Base-by-base conservation (phyloP, 2,888 invertebrate species). In the Emmelina monodactyla region DNA sequence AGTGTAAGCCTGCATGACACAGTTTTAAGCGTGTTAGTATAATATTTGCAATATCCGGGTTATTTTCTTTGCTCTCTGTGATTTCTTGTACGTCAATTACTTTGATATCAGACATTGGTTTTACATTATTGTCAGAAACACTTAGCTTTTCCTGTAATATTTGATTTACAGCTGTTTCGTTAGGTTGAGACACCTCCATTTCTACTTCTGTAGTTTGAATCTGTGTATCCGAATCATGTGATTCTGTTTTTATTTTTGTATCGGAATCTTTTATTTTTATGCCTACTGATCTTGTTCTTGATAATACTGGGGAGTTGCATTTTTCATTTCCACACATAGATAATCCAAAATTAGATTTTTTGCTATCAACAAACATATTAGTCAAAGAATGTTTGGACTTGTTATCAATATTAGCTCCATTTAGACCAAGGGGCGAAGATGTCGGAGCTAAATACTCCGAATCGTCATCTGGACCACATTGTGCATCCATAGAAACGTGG, bases 391-490 rank as follows among this genome's bases (percentile, higher is more conserved):
- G 57, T 12, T 43, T 53, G 38, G 65, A 64, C 51, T 59, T 62
- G 16, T 67, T 51, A 6, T 59, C 64, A 2, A 52, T 44, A 11
- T 52, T 43, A 51, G 60, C 14, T 51, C 42, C 30, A 54, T 61
- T 25, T 10, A 25, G n/a, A 25, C 11, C 4, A 7, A 9, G 9
- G n/a, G 9, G 25, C 19, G 71, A 69, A 7, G 64, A 58, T 9
- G 59, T 54, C 3, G 62, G 50, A 12, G 69, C 59, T n/a, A n/a
- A n/a, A n/a, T n/a, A n/a, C n/a, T 14, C 47, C 40, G 49, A 50
- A 15, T 43, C 37, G 1, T 43, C 33, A 37, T 76, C 76, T 5
- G 75, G 61, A 10, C 78, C 75, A 44, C 79, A 79, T 45, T 78
- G 78, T 2, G 62, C 71, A 43, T 78, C 76, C 50, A 62, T 63